These are phyloP conservation scores for Oophaga pumilio DNA, from an alignment of 2,113 vertebrate genomes.

Conservation along the genomic window DNA sequence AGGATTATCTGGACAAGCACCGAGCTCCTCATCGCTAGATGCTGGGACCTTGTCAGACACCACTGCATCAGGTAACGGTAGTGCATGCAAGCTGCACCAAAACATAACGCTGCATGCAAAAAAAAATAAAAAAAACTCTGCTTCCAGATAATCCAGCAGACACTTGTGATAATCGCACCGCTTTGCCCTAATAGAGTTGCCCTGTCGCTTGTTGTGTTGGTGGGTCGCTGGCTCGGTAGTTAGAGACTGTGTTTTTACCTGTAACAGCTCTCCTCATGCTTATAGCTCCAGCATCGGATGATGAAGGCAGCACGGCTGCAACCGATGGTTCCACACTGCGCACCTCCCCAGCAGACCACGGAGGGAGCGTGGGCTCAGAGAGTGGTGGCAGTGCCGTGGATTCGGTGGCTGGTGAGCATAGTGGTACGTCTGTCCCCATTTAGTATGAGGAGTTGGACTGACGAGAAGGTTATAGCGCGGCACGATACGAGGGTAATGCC, in stretches of 20 bases:
- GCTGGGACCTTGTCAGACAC: constrained; percentile 97
- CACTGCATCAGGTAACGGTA: constrained; percentile 95
- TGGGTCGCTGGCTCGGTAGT: constrained; percentile 28
- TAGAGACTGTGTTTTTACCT: constrained; percentile 81
- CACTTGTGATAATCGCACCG: neutral
- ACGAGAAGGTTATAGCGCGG: neutral
- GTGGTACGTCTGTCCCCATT: constrained; percentile 74
- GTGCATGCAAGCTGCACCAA: neutral
- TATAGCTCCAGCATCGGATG: constrained; percentile 98
- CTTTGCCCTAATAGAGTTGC: neutral
- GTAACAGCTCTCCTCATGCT: constrained; percentile 96
- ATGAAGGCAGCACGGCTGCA: constrained; percentile 97
- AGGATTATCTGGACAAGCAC: constrained; percentile 94
- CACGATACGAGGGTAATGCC: too few species aligned
- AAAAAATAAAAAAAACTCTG: neutral
- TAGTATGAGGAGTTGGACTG: neutral
- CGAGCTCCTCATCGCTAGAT: constrained; percentile 96
- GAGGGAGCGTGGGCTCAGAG: constrained; percentile 96
- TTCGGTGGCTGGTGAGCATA: constrained; percentile 97
- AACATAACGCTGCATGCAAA: neutral
- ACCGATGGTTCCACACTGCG: constrained; percentile 96
- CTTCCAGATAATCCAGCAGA: neutral
- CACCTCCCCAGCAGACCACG: constrained; percentile 96
- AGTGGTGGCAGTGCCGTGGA: constrained; percentile 96
- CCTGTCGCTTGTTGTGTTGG: neutral